Percentiles rank a stretch among this genome's conserved stretches.
Evolutionary conservation across 2,797 vertebrate species (phyloP).

Genomic region (Sternarchorhynchus goeldii): DNA sequence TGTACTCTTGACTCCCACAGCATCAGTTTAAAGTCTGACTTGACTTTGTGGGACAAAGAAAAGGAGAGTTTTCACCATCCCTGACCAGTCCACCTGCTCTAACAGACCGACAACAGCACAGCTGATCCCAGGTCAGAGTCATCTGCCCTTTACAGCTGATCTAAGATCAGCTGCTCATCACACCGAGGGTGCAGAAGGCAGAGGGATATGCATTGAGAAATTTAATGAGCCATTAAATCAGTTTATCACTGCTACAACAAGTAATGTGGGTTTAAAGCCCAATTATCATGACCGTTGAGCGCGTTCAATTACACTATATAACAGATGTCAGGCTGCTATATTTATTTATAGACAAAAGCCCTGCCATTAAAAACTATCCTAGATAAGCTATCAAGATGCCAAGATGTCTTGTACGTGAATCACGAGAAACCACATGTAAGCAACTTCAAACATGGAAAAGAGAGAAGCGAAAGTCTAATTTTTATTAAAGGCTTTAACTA

Average conservation of each 20-base stretch:
- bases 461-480: too few species aligned
- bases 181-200: background rate
- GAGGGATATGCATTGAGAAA: background rate
- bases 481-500: too few species aligned
- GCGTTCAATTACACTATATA: background rate
- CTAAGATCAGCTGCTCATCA: background rate
- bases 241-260: background rate
- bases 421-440: too few species aligned
- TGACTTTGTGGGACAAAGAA: too few species aligned
- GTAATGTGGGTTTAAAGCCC: background rate
- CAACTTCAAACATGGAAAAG: too few species aligned
- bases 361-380: background rate
- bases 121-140: background rate
- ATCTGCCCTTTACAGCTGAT: constrained; percentile 8
- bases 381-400: background rate
- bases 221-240: background rate
- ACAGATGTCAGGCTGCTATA: background rate
- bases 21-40: too few species aligned
- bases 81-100: background rate
- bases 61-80: too few species aligned
- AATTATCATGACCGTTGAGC: background rate
- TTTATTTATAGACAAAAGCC: background rate
- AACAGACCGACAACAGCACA: background rate
- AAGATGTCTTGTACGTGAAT: background rate
- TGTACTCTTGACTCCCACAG: too few species aligned